Base-by-base conservation (phyloP, 1,140 invertebrate genomes). In the Argopecten irradians region DNA sequence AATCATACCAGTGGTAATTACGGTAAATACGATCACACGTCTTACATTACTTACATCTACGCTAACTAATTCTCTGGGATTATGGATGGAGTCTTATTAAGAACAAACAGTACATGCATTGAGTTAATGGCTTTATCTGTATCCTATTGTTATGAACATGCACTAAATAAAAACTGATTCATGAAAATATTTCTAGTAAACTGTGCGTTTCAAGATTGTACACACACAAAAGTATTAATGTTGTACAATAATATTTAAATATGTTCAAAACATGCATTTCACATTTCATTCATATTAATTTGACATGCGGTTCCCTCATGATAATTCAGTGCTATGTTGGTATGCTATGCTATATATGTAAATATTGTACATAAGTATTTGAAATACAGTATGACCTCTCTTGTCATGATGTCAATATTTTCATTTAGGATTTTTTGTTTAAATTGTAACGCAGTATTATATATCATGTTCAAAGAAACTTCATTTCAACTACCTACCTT, bases 401-500 rank as follows among this genome's bases (percentile, higher is more conserved):
- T 39, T 39, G 13, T 39, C 13, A 5, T 39, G 36, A 8, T 13
- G 36, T 39, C 36, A 39, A 8, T 39, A 8, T 39, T 5, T 39
- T 39, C 36, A 39, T 39, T 5, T 39, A 8, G 5, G 13, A 8
- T 5, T 39, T 13, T 39, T 39, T 8, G 5, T 39, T 39, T 39
- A 8, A 39, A 5, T 39, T 39, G 36, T 39, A 8, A n/a, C n/a
- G n/a, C n/a, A n/a, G n/a, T n/a, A 55, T 19, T 55, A 55, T 19
- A 19, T 55, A 19, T 11, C 43, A 55, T 55, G 14, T 55, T 55
- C 22, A 55, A 55, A 55, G 43, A 19, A 2, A 55, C 8, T 19
- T 55, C 22, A 22, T 19, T 28, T 71, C 8, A 28, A n/a, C 22
- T 71, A 71, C 55, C 5, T 71, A 92, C 92, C 91, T 90, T 91